Evolutionary conservation across 2,888 invertebrate genomes (phyloP), one percentile per base, ranked within the genome.

Genomic region (Steinernema carpocapsae): DNA sequence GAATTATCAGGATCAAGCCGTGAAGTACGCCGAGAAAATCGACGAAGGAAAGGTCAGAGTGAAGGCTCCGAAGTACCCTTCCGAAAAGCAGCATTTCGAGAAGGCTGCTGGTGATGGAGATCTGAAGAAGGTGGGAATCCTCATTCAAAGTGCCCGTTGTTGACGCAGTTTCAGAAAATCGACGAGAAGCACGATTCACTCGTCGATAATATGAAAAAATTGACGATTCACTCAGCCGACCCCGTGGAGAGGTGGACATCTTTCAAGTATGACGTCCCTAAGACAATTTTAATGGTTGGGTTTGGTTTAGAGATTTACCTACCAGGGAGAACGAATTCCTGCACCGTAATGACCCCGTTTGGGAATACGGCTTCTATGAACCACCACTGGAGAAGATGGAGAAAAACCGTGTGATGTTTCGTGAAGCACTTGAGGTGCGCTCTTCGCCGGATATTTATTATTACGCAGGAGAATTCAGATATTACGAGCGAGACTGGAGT

Each of bases 291-390:
- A 24, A 32, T 24, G 24, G 17, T 19, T 45, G n/a, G 24, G 56
- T 32, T 26, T 37, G 22, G 51, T 82, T 43, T 64, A 85, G 85
- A 73, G 76, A 79, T 26, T 75, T 83, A 17, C 83, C 83, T 7
- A 79, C 81, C 29, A 77, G 82, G 4, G 84, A 82, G 73, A 76
- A 80, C 19, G 83, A 85, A 74, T 82, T 74, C 64, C 45, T 74
- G 24, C 82, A 82, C 42, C 76, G 81, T 45, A 81, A 84, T 59
- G 82, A 84, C 74, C 81, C 80, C 0, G 74, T 79, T n/a, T 84
- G 82, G 82, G 84, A 85, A 73, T 85, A 82, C 76, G 85, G 85
- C 24, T 86, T 85, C 71, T 84, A 84, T 56, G 86, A 86, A 72
- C 85, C 84, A 19, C 76, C 83, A 0, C 70, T 77, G 0, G 85